These are phyloP conservation scores for Morone saxatilis DNA, from an alignment of 2,113 vertebrate species.

Conservation along the genomic window DNA sequence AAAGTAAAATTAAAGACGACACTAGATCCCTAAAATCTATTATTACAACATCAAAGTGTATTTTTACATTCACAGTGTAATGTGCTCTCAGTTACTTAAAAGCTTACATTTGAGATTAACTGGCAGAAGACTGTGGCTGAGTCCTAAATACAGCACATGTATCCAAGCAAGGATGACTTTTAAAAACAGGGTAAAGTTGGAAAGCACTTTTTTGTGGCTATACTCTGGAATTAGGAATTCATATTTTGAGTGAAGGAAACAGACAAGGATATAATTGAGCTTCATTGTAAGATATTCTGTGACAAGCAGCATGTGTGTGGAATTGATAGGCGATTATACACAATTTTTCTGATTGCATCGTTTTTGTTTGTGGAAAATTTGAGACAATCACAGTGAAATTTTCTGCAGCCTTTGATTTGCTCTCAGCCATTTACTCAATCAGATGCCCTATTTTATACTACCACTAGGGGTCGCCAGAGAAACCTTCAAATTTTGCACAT, in stretches of 20 bases:
- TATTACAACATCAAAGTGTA: not conserved
- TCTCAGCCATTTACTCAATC: not conserved
- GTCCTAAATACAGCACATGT: not conserved
- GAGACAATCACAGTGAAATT: not conserved
- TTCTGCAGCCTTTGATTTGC: not conserved
- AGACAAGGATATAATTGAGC: not conserved
- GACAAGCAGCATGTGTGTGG: not conserved
- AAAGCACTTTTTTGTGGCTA: not conserved
- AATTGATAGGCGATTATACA: not conserved
- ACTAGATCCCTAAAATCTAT: not conserved
- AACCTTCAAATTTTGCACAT: not conserved
- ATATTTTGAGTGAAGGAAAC: not conserved
- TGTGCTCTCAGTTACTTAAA: not conserved
- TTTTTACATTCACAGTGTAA: not conserved
- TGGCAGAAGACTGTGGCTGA: not conserved
- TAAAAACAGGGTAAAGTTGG: not conserved
- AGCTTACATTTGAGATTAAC: not conserved
- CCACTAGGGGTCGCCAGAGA: constrained; percentile 21
- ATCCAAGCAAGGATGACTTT: not conserved
- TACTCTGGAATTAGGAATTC: not conserved
- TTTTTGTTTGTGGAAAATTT: not conserved
- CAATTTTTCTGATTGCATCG: not conserved
- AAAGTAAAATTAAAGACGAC: not conserved
- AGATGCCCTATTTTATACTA: not conserved
- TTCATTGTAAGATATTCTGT: not conserved